phyloP scores from a whole-genome alignment of 2,797 vertebrate species.

The Scolopax rusticola region DNA sequence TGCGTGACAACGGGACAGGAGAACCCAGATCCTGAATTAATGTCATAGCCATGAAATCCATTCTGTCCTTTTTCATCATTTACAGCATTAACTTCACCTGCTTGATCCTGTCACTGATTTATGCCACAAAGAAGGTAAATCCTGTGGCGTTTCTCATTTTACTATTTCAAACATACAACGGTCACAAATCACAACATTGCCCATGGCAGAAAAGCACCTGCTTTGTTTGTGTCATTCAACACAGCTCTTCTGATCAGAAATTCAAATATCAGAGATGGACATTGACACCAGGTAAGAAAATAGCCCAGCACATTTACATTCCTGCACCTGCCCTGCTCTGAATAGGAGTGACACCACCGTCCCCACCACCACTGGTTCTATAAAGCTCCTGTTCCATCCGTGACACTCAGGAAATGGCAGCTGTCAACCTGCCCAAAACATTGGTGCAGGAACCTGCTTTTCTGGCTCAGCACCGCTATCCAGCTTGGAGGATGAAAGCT shows the following conservation, averaged over 20 bases:
- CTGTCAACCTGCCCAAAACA: not conserved
- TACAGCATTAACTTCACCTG: too few species aligned
- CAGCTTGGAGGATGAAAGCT: not conserved
- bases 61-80: too few species aligned
- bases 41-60: too few species aligned
- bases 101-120: too few species aligned
- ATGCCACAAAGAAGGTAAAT: too few species aligned
- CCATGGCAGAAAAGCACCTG: not conserved
- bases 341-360: not conserved
- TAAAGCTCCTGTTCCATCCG: not conserved
- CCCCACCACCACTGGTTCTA: not conserved
- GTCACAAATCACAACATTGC: fast-evolving
- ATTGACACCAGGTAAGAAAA: not conserved
- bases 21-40: not conserved
- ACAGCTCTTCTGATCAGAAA: not conserved
- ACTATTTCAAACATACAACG: not conserved
- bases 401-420: not conserved
- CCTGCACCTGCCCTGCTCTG: not conserved
- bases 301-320: constrained; percentile 21
- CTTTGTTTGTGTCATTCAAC: not conserved
- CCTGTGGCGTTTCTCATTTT: too few species aligned
- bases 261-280: not conserved
- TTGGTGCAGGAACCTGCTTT: not conserved
- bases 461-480: not conserved
- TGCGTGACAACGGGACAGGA: not conserved